A percentile compares a stretch with the other conserved stretches of the same genome.
Conservation (phyloP, 2,888 invertebrate genomes). For the Drosophila anomalata region DNA sequence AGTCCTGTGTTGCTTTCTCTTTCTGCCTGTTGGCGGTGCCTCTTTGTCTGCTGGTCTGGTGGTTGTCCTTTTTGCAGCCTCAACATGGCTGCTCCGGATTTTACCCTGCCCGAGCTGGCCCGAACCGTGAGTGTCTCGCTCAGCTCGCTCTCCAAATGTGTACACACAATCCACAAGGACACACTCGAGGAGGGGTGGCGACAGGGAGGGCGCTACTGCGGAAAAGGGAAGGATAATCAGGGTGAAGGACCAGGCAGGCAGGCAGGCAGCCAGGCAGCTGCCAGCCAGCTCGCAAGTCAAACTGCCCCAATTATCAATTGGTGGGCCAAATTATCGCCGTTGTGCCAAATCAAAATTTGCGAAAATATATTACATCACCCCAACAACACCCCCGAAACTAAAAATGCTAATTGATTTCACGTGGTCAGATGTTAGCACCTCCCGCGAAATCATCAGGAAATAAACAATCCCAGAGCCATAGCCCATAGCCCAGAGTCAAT, state of each 20-base stretch:
- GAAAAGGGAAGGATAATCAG: slow-evolving; percentile 6
- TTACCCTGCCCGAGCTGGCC: slow-evolving; percentile 16
- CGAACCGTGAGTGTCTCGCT: slow-evolving; percentile 1
- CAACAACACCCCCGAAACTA: slow-evolving; percentile 16
- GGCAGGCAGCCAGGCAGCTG: slow-evolving; percentile 56
- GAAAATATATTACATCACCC: slow-evolving; percentile 69
- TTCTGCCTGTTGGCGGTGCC: slow-evolving; percentile 26
- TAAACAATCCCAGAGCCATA: slow-evolving; percentile 13
- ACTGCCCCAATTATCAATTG: slow-evolving; percentile 56
- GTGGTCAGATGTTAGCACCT: slow-evolving; percentile 63
- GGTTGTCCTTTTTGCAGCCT: slow-evolving; percentile 70
- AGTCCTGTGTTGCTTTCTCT: slow-evolving; percentile 12
- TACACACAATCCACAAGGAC: slow-evolving; percentile 69
- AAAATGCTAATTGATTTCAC: slow-evolving; percentile 76
- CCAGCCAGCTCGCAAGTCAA: slow-evolving; percentile 14
- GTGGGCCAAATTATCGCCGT: slow-evolving; percentile 67
- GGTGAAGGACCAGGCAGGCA: slow-evolving; percentile 49
- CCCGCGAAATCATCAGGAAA: slow-evolving; percentile 19
- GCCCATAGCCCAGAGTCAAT: slow-evolving; percentile 12
- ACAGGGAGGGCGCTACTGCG: slow-evolving; percentile 9
- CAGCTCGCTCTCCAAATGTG: slow-evolving; percentile 62
- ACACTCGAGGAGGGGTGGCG: slow-evolving; percentile 19
- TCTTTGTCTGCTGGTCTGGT: slow-evolving; percentile 52
- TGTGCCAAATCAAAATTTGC: slow-evolving; percentile 64
- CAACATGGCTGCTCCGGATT: slow-evolving; percentile 66